phyloP scores from a whole-genome alignment of 2,888 invertebrate species.

The Deroplatys truncata region DNA sequence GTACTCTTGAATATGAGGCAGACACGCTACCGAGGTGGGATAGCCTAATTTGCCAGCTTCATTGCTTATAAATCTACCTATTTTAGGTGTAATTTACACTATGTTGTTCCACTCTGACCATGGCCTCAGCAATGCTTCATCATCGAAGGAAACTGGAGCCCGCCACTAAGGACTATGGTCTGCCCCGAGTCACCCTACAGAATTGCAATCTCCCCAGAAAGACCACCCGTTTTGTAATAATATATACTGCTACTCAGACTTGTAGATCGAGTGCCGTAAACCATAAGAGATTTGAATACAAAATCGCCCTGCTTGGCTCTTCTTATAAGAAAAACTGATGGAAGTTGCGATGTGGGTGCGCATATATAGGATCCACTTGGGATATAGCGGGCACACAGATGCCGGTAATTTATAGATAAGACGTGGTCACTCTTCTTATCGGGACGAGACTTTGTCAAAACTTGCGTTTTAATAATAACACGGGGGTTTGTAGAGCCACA shows the following conservation, averaged over 20 bases:
- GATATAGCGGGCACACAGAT: conserved; percentile 17
- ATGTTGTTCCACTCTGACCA: too few species aligned
- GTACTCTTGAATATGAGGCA: too few species aligned
- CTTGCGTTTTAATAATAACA: too few species aligned
- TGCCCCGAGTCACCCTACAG: neutral
- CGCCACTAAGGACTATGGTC: neutral
- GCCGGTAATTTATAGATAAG: conserved; percentile 25
- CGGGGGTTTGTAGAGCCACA: too few species aligned
- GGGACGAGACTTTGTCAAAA: neutral
- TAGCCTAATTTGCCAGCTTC: too few species aligned
- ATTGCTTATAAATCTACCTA: too few species aligned
- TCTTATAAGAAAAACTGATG: neutral
- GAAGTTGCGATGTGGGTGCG: neutral
- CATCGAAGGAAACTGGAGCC: too few species aligned
- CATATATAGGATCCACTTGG: neutral
- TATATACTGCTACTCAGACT: conserved; percentile 18
- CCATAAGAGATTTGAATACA: conserved; percentile 21
- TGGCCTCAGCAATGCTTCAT: too few species aligned
- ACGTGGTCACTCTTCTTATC: conserved; percentile 18
- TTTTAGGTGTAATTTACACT: too few species aligned
- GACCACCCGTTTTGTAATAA: neutral
- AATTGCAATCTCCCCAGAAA: neutral
- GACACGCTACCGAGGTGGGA: too few species aligned
- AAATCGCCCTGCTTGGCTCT: neutral
- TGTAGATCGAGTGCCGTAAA: conserved; percentile 25